Conservation (phyloP, 37 sponge, comb jelly and placozoan species). For the Theonella swinhoei region DNA sequence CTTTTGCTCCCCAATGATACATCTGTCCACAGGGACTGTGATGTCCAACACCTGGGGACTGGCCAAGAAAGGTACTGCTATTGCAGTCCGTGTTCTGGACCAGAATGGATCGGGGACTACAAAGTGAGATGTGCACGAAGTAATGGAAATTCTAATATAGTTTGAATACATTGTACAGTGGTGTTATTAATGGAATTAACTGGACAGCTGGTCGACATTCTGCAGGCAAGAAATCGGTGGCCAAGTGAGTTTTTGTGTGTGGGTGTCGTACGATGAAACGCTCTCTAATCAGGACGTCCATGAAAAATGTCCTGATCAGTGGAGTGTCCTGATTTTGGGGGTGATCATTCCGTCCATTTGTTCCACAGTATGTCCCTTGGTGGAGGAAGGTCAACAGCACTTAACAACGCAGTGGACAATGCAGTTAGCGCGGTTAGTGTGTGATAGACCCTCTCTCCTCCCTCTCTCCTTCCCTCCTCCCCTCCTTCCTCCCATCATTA, state of each 20-base stretch:
- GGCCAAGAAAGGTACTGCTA: constrained; percentile 64
- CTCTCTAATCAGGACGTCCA: too few species aligned
- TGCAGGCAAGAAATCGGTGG: constrained; percentile 39
- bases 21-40: constrained; percentile 74
- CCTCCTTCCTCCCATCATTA: too few species aligned
- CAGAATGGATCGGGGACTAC: constrained; percentile 53
- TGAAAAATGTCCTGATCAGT: too few species aligned
- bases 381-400: constrained; percentile 36
- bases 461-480: too few species aligned
- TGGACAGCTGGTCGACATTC: constrained; percentile 32
- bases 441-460: too few species aligned
- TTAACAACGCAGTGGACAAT: constrained; percentile 68
- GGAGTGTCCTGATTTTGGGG: too few species aligned
- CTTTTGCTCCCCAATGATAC: too few species aligned
- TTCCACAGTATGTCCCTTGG: constrained; percentile 86
- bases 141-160: background rate
- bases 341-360: too few species aligned
- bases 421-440: constrained; percentile 61
- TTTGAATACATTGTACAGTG: constrained; percentile 6
- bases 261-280: too few species aligned
- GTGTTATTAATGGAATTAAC: constrained; percentile 61
- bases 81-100: constrained; percentile 76
- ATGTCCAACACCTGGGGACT: constrained; percentile 68
- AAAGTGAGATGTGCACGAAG: background rate
- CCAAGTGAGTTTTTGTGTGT: constrained; percentile 37